Evolutionary conservation across 2,888 invertebrate genomes (phyloP).

Genomic region (Hipparchia semele): DNA sequence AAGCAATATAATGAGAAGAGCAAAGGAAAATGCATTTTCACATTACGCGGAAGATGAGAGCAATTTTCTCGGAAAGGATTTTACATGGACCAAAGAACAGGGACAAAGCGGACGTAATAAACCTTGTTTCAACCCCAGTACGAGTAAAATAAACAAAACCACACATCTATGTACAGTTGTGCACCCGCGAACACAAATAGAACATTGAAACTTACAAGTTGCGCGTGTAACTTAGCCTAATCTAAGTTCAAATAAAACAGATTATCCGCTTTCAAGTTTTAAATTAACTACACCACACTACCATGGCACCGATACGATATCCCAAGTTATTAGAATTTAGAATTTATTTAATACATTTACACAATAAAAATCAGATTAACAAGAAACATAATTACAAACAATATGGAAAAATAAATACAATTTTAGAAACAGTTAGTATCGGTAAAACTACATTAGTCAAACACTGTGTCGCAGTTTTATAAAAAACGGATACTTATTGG

Average conservation of each 20-base stretch:
- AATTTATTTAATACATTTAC: too few species aligned
- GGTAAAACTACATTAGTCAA: too few species aligned
- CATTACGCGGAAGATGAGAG: conserved; percentile 54
- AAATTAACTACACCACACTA: too few species aligned
- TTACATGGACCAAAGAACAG: conserved; percentile 56
- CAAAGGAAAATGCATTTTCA: conserved; percentile 55
- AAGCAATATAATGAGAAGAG: conserved; percentile 34
- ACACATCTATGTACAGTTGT: conserved; percentile 36
- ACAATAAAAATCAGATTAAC: too few species aligned
- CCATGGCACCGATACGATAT: too few species aligned
- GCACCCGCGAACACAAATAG: conserved; percentile 16
- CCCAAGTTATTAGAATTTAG: too few species aligned
- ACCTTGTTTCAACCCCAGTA: conserved; percentile 61
- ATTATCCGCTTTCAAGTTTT: background rate
- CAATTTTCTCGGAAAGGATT: conserved; percentile 68
- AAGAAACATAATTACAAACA: too few species aligned
- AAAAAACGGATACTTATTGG: too few species aligned
- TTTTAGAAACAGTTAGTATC: too few species aligned
- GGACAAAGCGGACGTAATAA: conserved; percentile 69
- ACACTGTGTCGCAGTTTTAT: too few species aligned
- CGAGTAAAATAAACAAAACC: conserved; percentile 60
- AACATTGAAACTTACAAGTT: conserved; percentile 8
- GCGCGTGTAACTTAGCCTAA: background rate
- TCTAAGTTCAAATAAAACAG: background rate
- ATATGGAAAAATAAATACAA: too few species aligned